Conservation (phyloP, 2,113 vertebrate genomes). For the Caloenas nicobarica region DNA sequence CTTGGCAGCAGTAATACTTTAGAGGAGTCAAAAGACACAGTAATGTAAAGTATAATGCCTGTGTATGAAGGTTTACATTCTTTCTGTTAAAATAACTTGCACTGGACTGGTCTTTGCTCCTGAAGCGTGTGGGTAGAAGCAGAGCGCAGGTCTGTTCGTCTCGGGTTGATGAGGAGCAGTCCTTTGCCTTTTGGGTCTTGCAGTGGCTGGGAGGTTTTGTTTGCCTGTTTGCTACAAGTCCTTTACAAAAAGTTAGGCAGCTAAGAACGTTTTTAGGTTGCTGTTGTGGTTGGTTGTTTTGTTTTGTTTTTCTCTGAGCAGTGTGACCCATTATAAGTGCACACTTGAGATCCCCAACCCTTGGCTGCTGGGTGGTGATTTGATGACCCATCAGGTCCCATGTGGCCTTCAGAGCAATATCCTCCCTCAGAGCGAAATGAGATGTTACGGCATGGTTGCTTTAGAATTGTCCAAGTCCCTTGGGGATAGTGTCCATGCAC, state of each 20-base stretch:
- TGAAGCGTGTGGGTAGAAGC: not conserved
- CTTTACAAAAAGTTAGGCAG: not conserved
- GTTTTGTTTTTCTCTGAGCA: not conserved
- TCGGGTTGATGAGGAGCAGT: not conserved
- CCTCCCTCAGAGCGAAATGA: not conserved
- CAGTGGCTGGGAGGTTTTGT: not conserved
- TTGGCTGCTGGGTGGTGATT: not conserved
- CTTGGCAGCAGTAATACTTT: not conserved
- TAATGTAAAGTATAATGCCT: not conserved
- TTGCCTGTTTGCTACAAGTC: not conserved
- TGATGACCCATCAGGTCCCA: not conserved
- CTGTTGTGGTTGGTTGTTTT: no score
- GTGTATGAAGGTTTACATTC: not conserved
- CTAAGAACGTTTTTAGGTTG: not conserved
- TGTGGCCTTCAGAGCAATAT: not conserved
- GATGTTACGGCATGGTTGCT: not conserved
- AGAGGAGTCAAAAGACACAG: not conserved
- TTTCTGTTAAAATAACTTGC: not conserved
- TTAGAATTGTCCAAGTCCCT: not conserved
- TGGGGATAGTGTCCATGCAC: accelerated
- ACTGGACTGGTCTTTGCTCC: not conserved
- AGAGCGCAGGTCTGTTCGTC: not conserved
- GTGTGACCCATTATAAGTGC: not conserved
- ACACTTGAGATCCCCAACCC: not conserved
- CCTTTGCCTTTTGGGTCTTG: not conserved